A percentile compares a stretch with the other conserved stretches of the same genome.
phyloP scores from a whole-genome alignment of 2,797 vertebrate species.

The Gallinago stenura region DNA sequence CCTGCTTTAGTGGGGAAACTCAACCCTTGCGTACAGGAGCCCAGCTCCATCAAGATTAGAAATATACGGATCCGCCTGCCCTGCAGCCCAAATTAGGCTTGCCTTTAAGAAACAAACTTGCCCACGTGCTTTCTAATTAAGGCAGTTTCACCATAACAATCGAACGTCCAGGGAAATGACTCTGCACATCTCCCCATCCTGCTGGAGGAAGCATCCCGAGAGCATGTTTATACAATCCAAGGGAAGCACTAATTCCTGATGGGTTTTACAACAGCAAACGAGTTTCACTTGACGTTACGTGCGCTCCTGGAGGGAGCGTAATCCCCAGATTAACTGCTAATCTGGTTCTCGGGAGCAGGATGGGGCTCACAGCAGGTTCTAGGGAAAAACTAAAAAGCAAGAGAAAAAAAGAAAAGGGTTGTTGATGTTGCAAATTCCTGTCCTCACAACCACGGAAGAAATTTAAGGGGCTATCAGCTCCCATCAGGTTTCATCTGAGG shows the following conservation, averaged over 20 bases:
- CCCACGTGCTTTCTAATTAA: not conserved
- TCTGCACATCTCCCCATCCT: not conserved
- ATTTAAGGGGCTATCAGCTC: not conserved
- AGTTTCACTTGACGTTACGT: not conserved
- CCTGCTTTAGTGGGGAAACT: not conserved
- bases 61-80: not conserved
- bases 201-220: not conserved
- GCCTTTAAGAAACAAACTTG: not conserved
- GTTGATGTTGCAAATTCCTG: not conserved
- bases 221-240: not conserved
- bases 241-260: not conserved
- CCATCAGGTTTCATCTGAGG: not conserved
- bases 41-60: not conserved
- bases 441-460: not conserved
- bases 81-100: not conserved
- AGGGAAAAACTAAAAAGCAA: not conserved
- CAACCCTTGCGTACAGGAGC: not conserved
- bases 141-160: not conserved
- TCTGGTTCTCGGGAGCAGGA: not conserved
- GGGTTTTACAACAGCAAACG: not conserved
- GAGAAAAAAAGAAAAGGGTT: not conserved
- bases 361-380: not conserved
- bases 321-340: not conserved
- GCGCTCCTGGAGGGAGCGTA: not conserved
- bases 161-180: slow-evolving; percentile 45